Evolutionary conservation across 2,113 vertebrate species (phyloP).

Genomic region (Corynorhinus townsendii): DNA sequence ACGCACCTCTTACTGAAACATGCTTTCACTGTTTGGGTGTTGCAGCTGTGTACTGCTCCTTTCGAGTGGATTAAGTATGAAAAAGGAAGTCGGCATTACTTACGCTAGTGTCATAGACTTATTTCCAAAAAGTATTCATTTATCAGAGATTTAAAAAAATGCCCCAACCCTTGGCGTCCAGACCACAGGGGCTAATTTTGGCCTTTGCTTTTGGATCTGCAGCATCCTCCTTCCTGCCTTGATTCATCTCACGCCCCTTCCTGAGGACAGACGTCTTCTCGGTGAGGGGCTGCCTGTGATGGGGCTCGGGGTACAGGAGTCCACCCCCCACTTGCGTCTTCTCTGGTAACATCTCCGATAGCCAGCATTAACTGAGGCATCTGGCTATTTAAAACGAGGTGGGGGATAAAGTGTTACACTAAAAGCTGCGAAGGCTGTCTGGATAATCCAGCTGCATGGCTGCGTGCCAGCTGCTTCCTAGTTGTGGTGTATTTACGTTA

Average conservation of each 20-base stretch:
- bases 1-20: background rate
- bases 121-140: background rate
- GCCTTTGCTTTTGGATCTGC: background rate
- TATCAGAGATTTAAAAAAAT: background rate
- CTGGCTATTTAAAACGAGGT: slow-evolving; percentile 38
- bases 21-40: background rate
- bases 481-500: slow-evolving; percentile 30
- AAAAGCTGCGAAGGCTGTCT: slow-evolving; percentile 60
- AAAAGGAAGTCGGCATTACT: slow-evolving; percentile 30
- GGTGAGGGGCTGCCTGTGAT: too few relatives aligned
- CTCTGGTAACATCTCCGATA: background rate
- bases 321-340: background rate
- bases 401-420: background rate
- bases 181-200: background rate
- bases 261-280: background rate
- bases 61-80: background rate
- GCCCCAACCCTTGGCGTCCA: background rate
- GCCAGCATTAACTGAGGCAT: background rate
- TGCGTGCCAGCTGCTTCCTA: slow-evolving; percentile 49
- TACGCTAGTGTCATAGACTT: background rate
- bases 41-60: background rate
- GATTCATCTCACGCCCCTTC: background rate
- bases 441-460: slow-evolving; percentile 76
- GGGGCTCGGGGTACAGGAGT: background rate
- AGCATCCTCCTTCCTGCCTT: background rate